Evolutionary conservation across 2,113 vertebrate species (phyloP).

Genomic region (Elgaria multicarinata): DNA sequence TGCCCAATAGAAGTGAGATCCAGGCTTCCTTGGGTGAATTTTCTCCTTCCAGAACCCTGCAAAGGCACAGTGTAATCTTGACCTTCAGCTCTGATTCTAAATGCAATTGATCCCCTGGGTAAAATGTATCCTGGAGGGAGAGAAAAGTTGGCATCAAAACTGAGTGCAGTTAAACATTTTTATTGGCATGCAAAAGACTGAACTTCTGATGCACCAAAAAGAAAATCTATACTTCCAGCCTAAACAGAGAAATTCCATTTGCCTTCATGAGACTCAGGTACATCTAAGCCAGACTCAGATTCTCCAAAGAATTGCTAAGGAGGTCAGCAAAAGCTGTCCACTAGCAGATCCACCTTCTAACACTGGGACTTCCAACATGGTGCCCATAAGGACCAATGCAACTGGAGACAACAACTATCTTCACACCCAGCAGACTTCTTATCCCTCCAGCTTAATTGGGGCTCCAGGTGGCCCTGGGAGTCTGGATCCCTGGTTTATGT

Average conservation of each 20-base stretch:
- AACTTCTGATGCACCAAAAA: neutral
- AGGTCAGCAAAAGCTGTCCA: neutral
- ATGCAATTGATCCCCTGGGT: neutral
- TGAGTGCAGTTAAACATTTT: neutral
- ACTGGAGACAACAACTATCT: too few relatives aligned
- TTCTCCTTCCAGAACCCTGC: neutral
- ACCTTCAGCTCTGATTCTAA: neutral
- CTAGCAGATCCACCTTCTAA: neutral
- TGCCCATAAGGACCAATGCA: too few relatives aligned
- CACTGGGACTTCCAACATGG: too few relatives aligned
- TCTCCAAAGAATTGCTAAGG: neutral
- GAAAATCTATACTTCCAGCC: neutral
- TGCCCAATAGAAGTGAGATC: neutral
- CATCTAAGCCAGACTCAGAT: neutral
- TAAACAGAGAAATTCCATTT: neutral
- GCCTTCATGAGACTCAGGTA: neutral
- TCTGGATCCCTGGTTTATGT: too few relatives aligned
- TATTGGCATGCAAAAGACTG: neutral
- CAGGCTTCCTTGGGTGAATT: neutral
- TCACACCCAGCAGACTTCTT: too few relatives aligned
- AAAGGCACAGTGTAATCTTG: neutral
- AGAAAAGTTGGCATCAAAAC: neutral
- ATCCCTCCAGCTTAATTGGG: too few relatives aligned
- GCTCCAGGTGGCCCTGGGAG: too few relatives aligned
- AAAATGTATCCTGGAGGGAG: neutral